A percentile compares a stretch with the other conserved stretches of the same genome.
phyloP scores from a whole-genome alignment of 2,797 vertebrate species.

The Amniataba percoides region DNA sequence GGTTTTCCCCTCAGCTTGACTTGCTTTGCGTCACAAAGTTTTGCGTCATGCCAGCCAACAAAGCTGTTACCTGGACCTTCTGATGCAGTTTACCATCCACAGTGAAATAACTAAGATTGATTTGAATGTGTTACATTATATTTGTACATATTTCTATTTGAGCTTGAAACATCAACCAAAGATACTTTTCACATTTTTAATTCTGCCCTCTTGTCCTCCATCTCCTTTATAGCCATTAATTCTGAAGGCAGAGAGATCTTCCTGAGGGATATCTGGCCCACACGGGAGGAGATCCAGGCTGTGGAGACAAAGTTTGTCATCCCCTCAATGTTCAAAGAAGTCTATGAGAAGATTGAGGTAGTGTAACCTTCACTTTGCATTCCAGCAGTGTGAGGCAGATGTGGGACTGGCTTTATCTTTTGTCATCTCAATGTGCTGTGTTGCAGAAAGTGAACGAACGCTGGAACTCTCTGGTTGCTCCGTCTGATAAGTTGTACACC shows the following conservation, averaged over 20 bases:
- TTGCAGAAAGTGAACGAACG: conserved; percentile 92
- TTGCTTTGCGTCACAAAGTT: not conserved
- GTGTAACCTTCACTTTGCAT: not conserved
- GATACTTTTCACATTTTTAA: not conserved
- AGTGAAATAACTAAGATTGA: not conserved
- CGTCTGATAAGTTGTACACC: conserved; percentile 92
- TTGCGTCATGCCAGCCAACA: not conserved
- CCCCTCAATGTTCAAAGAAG: conserved; percentile 98
- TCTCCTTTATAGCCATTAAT: conserved; percentile 82
- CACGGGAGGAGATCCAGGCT: conserved; percentile 93
- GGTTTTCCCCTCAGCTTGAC: not conserved
- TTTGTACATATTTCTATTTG: not conserved
- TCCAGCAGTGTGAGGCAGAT: not conserved
- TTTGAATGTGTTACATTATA: not conserved
- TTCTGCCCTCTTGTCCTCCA: not conserved
- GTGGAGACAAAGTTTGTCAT: conserved; percentile 93
- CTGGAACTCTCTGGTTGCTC: conserved; percentile 93
- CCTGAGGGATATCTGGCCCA: conserved; percentile 96
- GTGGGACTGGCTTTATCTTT: fast-evolving
- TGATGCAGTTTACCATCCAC: not conserved
- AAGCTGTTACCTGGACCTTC: not conserved
- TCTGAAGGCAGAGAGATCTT: conserved; percentile 89
- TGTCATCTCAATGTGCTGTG: not conserved
- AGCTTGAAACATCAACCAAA: not conserved
- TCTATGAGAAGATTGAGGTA: conserved; percentile 98